These are phyloP conservation scores for Notolabrus celidotus DNA, from an alignment of 2,797 vertebrate species.

Conservation along the genomic window DNA sequence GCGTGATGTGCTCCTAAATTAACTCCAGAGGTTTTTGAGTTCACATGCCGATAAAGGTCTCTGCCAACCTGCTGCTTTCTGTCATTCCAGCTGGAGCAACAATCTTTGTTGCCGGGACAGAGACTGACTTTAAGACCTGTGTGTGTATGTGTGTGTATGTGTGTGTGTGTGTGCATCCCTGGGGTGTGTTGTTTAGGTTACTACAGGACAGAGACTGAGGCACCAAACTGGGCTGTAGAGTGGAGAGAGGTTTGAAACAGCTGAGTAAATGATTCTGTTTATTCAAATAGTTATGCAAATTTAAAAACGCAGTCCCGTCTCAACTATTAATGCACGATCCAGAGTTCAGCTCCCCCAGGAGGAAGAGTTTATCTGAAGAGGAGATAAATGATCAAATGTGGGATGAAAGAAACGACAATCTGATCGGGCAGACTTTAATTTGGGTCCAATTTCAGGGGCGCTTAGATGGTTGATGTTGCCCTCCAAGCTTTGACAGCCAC, in stretches of 20 bases:
- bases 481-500: too few relatives aligned
- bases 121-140: constrained; percentile 23
- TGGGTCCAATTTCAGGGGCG: too few relatives aligned
- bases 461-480: too few relatives aligned
- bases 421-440: too few relatives aligned
- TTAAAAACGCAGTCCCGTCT: too few relatives aligned
- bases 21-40: constrained; percentile 43
- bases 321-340: too few relatives aligned
- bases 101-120: constrained; percentile 38
- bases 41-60: constrained; percentile 46
- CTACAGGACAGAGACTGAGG: constrained; percentile 46
- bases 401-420: too few relatives aligned
- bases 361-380: too few relatives aligned
- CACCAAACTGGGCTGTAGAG: constrained; percentile 2
- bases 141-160: constrained; percentile 5
- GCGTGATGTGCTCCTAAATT: constrained; percentile 28
- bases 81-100: constrained; percentile 73
- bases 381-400: too few relatives aligned
- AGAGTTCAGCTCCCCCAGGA: too few relatives aligned
- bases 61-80: constrained; percentile 51
- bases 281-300: not conserved
- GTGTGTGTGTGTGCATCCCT: not conserved
- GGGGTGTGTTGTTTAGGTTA: constrained; percentile 35
- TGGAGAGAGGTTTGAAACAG: constrained; percentile 20
- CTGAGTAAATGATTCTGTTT: constrained; percentile 32